Evolutionary conservation across 2,797 vertebrate genomes (phyloP), one percentile per base, ranked within the genome.

Genomic region (Sciurus vulgaris): DNA sequence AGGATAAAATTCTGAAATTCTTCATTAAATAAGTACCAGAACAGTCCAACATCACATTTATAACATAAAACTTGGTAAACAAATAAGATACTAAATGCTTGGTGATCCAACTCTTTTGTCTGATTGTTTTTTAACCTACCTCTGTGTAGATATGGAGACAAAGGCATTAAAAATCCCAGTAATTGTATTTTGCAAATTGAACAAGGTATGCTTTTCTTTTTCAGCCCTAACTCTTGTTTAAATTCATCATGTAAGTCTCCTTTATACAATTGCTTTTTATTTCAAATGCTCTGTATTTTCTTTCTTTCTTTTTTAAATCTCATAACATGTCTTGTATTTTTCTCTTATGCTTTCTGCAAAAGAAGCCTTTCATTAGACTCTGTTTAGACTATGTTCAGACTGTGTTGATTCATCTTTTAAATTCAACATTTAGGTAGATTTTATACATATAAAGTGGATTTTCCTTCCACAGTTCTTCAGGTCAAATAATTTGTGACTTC

Each of bases 1-100:
- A 59, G 49, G 67, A 95, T 12, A 96, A 86, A 92, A 96, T 96
- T 69, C 28, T 86, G 51, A 96, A 92, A 38, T 13, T 92, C 3
- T 92, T 90, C 5, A 59, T n/a, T 9, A 92, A 24, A 61, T 82
- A 90, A 74, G 0, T 4, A 69, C 3, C 5, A 70, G 49, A 30
- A 70, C 63, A 78, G 41, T 9, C 54, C 24, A 12, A 81, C 51
- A 7, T 51, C 17, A 63, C 30, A 41, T 70, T 95, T 76, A 38
- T 83, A 51, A 38, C 26, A 44, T 95, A 83, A 86, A 91, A 49
- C 8, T 35, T 56, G 6, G 3, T 73, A 78, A 33, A 81, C 9
- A 0, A 15, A 73, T 67, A 20, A 35, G 63, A 38, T 0, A 12
- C 6, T 30, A 24, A 65, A 76, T 63, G 35, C 7, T 3, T 4